Percentiles rank a stretch among this genome's conserved stretches.
Conservation (phyloP, 2,888 invertebrate genomes). For the Lasioglossum villosulum region DNA sequence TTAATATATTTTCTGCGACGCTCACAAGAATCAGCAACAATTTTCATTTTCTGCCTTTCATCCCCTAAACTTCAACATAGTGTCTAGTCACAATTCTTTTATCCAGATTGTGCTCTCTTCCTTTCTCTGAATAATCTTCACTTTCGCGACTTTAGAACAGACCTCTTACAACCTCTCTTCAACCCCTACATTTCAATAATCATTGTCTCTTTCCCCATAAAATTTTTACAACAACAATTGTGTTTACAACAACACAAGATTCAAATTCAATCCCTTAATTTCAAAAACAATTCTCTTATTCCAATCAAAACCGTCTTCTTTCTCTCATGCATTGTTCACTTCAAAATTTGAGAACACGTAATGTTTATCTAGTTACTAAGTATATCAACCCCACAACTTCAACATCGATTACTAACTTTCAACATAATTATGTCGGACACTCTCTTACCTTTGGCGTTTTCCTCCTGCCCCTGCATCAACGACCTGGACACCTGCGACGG, state of each 20-base stretch:
- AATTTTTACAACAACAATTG: too few species aligned
- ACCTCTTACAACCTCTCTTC: neutral
- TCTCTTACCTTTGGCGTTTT: slow-evolving; percentile 63
- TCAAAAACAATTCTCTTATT: too few species aligned
- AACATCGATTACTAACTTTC: neutral
- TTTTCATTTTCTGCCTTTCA: neutral
- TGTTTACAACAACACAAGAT: too few species aligned
- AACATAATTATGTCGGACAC: neutral
- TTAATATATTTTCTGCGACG: neutral
- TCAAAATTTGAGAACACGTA: neutral
- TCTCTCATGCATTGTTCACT: neutral
- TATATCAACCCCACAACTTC: neutral
- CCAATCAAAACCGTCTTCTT: too few species aligned
- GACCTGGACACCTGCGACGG: slow-evolving; percentile 64
- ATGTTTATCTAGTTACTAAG: neutral
- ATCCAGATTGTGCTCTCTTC: too few species aligned
- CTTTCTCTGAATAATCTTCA: neutral
- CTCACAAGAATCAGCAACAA: neutral
- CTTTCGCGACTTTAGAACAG: neutral
- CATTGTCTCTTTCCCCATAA: too few species aligned
- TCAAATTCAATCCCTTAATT: too few species aligned
- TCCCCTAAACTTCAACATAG: too few species aligned
- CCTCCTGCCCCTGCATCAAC: slow-evolving; percentile 59
- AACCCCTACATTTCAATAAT: neutral
- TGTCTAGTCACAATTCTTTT: too few species aligned